Evolutionary conservation across 2,888 invertebrate genomes (phyloP).

Genomic region (Drosophila parthenogenetica): DNA sequence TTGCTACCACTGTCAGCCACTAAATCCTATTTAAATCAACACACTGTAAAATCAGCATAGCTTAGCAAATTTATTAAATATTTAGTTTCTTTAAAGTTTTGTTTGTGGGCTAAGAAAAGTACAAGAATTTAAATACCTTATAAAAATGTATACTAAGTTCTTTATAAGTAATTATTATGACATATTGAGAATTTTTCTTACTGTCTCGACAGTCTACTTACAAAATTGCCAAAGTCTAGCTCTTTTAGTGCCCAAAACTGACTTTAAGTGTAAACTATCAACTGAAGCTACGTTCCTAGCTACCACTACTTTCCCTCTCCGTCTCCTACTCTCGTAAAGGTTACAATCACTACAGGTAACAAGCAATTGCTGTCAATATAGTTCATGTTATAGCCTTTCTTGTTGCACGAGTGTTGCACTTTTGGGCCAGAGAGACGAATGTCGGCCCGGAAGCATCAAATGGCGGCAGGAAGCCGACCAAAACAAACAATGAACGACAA

Average conservation of each 20-base stretch:
- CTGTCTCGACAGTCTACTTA: too few relatives aligned
- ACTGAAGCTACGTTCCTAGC: background rate
- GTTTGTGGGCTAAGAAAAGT: background rate
- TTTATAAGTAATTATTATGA: too few relatives aligned
- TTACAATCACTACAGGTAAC: conserved; percentile 32
- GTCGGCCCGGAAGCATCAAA: conserved; percentile 68
- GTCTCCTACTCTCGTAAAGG: background rate
- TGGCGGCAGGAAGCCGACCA: conserved; percentile 70
- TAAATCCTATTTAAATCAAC: conserved; percentile 55
- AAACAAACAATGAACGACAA: conserved; percentile 65
- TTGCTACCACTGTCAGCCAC: conserved; percentile 58
- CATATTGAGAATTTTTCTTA: too few relatives aligned
- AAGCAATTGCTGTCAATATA: conserved; percentile 30
- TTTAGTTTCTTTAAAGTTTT: background rate
- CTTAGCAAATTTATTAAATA: too few relatives aligned
- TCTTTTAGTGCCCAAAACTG: background rate
- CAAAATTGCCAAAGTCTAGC: background rate
- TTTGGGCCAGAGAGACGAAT: conserved; percentile 38
- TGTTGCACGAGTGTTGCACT: conserved; percentile 1
- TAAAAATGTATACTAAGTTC: too few relatives aligned
- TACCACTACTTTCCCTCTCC: background rate
- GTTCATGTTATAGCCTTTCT: conserved; percentile 9
- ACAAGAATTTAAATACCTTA: too few relatives aligned
- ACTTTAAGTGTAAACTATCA: conserved; percentile 4
- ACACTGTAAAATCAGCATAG: background rate